Conservation (phyloP, 1,140 invertebrate genomes). For the Phortica variegata region DNA sequence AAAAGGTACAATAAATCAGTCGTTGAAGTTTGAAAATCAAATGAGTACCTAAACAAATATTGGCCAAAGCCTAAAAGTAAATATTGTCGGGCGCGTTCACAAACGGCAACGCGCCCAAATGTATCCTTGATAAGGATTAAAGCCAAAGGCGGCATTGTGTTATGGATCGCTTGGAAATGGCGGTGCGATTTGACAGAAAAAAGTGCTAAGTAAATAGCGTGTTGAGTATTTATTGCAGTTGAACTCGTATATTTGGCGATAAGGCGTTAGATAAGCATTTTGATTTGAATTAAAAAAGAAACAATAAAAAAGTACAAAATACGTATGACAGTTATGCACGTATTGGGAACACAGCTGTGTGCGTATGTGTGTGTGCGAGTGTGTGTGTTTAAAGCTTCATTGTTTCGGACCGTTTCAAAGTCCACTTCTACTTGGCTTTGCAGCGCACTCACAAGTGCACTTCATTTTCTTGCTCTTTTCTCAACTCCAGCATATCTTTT, state of each 20-base stretch:
- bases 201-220: constrained; percentile 45
- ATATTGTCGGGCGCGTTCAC: constrained; percentile 12
- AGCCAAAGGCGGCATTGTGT: constrained; percentile 8
- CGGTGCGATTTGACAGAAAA: no score
- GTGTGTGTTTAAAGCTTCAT: no score
- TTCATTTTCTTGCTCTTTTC: no score
- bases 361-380: no score
- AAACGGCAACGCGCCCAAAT: constrained; percentile 1
- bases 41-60: constrained; percentile 48
- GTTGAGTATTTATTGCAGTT: constrained; percentile 32
- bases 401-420: no score
- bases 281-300: no score
- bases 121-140: constrained; percentile 43
- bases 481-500: no score
- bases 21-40: constrained; percentile 17
- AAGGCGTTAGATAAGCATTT: background rate
- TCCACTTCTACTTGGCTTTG: no score
- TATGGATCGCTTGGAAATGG: constrained; percentile 22
- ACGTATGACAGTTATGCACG: no score
- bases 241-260: constrained; percentile 30
- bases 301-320: no score
- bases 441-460: no score
- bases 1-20: constrained; percentile 18
- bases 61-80: constrained; percentile 31
- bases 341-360: no score